A percentile compares a stretch with the other conserved stretches of the same genome.
These are phyloP conservation scores for Perizoma affinitatum DNA, from an alignment of 2,888 invertebrate genomes.

Conservation along the genomic window DNA sequence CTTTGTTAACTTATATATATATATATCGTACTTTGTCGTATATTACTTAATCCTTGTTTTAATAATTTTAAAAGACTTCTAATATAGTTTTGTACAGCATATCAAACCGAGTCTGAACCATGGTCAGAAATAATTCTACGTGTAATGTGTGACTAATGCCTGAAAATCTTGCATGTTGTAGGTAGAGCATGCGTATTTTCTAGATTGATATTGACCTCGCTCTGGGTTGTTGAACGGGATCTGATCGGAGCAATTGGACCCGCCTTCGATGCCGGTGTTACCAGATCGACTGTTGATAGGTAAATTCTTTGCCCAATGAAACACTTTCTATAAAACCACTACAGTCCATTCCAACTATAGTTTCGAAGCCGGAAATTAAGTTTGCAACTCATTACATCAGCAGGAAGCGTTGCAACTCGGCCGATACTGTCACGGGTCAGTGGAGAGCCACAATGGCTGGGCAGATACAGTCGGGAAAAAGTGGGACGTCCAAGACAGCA, in stretches of 20 bases:
- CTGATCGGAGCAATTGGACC: constrained; percentile 28
- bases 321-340: constrained; percentile 16
- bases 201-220: constrained; percentile 29
- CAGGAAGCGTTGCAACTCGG: constrained; percentile 37
- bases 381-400: constrained; percentile 21
- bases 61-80: too few species aligned
- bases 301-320: neutral
- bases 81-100: too few species aligned
- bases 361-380: constrained; percentile 20
- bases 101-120: too few species aligned
- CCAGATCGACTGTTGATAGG: neutral
- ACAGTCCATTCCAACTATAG: constrained; percentile 2
- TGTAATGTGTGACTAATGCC: neutral
- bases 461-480: constrained; percentile 16
- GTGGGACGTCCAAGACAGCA: constrained; percentile 8
- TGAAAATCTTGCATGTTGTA: constrained; percentile 18
- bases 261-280: constrained; percentile 9
- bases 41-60: too few species aligned
- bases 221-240: constrained; percentile 39
- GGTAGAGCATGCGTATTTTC: constrained; percentile 2
- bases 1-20: too few species aligned
- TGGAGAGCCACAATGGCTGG: constrained; percentile 35
- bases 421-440: constrained; percentile 39
- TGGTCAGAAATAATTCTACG: too few species aligned
- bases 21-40: too few species aligned